These are phyloP conservation scores for Kobus ellipsiprymnus DNA, from an alignment of 2,113 vertebrate species.

Conservation along the genomic window DNA sequence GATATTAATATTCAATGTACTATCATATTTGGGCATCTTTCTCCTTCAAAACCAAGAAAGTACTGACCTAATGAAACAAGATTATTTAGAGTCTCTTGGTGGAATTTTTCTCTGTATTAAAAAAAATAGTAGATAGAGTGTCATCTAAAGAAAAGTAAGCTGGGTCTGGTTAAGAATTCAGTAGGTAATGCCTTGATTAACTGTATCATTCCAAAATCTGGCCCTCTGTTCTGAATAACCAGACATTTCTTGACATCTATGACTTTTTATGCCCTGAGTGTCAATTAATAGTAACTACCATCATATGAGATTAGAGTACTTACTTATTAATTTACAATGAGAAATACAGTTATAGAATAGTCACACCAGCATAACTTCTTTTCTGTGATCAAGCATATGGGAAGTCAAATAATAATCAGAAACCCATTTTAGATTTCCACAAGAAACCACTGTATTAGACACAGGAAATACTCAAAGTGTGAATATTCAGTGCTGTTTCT, in stretches of 20 bases:
- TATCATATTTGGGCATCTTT: not conserved
- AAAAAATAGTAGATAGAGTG: not conserved
- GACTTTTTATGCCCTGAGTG: not conserved
- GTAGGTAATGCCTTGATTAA: not conserved
- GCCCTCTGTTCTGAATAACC: not conserved
- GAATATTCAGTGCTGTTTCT: not conserved
- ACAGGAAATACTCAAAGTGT: not conserved
- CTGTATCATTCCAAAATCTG: not conserved
- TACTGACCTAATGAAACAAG: not conserved
- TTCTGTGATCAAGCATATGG: not conserved
- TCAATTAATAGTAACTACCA: not conserved
- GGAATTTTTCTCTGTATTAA: not conserved
- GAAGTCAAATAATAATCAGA: slow-evolving; percentile 18
- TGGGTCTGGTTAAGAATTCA: not conserved
- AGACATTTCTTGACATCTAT: not conserved
- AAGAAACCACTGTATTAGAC: not conserved
- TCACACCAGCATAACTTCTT: not conserved
- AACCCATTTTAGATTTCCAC: not conserved
- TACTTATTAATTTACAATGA: slow-evolving; percentile 3
- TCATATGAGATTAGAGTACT: not conserved
- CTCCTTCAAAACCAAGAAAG: not conserved
- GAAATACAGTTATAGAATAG: not conserved
- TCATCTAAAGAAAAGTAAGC: not conserved
- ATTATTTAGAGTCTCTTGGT: not conserved
- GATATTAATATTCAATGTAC: not conserved